Base-by-base conservation (phyloP, 1,140 invertebrate genomes). In the Drosophila parvula region DNA sequence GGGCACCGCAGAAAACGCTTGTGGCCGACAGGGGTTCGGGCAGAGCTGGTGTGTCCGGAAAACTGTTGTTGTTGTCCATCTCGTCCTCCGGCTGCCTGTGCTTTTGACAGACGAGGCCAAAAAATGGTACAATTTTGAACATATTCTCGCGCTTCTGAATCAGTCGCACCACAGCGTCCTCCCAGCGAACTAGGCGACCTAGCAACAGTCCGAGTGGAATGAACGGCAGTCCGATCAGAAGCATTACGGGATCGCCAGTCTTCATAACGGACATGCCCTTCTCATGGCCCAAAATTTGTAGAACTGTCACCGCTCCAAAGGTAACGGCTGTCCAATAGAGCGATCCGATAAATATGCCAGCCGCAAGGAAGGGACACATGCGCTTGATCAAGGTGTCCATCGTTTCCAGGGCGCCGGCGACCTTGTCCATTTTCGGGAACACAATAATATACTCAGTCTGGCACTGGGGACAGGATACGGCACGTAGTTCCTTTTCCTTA, bases 311-410 rank as follows among this genome's bases (percentile, higher is more conserved):
- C 41, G 98, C 98, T 48, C 98, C 98, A 93, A 98, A 99, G 1
- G 98, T 99, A 5, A 99, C 98, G 45, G 97, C 97, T 47, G 97
- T 97, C 98, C 98, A 99, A 91, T 99, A 99, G 67, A 98, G 95
- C 0, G 97, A 98, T 0, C 97, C 97, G 7, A 98, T 95, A 43
- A 98, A 94, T 70, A 99, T 96, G 10, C 97, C 97, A 34, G 97
- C 98, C 28, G 98, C 97, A 43, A 99, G 94, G 92, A 98, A 98
- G 3, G 98, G 98, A 93, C 97, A 98, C 4, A 97, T 94, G 88
- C 97, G 96, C 88, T 97, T 97, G 34, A 98, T 96, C 51, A 98
- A 93, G 77, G 95, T 95, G 91, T 99, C 98, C 63, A 97, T 94
- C 12, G 96, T 94, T 89, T 99, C 98, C 76, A 99, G 92, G 34